These are phyloP conservation scores for Leptobrachium leishanense DNA, from an alignment of 2,113 vertebrate genomes.

Conservation along the genomic window DNA sequence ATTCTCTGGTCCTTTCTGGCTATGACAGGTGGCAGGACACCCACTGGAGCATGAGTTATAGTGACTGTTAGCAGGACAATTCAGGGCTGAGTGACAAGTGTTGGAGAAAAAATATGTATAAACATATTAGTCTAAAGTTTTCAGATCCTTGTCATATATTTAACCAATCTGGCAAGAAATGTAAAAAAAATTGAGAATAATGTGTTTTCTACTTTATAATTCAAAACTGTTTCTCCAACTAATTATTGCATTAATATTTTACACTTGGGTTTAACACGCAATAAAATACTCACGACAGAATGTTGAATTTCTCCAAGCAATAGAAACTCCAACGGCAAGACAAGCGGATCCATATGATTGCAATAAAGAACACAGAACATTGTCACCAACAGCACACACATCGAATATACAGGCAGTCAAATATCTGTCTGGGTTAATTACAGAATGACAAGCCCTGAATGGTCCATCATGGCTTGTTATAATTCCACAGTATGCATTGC, in stretches of 20 bases:
- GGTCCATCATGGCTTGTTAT: conserved; percentile 65
- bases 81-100: conserved; percentile 23
- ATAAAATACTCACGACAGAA: conserved; percentile 71
- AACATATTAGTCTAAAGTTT: no score
- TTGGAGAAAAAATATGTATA: neutral
- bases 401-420: conserved; percentile 69
- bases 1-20: conserved; percentile 43
- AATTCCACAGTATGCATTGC: conserved; percentile 68
- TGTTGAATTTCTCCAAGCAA: conserved; percentile 73
- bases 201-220: neutral
- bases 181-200: no score
- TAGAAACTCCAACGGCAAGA: conserved; percentile 62
- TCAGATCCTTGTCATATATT: neutral
- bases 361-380: conserved; percentile 65
- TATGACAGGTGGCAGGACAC: conserved; percentile 59
- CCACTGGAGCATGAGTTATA: conserved; percentile 54
- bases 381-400: conserved; percentile 68
- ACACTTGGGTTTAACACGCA: conserved; percentile 2
- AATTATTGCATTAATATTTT: neutral
- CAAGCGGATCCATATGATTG: conserved; percentile 66
- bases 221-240: no score
- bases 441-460: conserved; percentile 66
- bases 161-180: no score
- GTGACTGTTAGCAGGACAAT: conserved; percentile 53
- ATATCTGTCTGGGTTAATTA: conserved; percentile 66